These are phyloP conservation scores for Cetoscarus ocellatus DNA, from an alignment of 2,797 vertebrate species.

Conservation along the genomic window DNA sequence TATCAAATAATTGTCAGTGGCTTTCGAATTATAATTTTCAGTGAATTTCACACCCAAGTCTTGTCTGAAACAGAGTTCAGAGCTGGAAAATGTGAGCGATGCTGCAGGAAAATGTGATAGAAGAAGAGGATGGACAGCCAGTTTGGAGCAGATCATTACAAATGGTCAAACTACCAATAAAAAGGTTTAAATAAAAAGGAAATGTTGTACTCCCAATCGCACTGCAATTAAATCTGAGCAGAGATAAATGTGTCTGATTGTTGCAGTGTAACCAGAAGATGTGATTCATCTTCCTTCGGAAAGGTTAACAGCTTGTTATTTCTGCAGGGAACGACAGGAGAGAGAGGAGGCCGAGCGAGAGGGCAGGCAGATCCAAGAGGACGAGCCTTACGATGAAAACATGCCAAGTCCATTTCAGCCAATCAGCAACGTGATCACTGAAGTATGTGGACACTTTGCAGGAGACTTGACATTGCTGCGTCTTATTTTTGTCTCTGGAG, in stretches of 20 bases:
- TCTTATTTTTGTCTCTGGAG: not conserved
- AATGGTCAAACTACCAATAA: too few relatives aligned
- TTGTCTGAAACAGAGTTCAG: too few relatives aligned
- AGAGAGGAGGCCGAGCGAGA: conserved; percentile 84
- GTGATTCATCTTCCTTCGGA: not conserved
- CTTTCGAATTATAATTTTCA: too few relatives aligned
- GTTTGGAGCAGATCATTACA: not conserved
- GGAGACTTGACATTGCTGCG: not conserved
- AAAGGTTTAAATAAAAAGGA: too few relatives aligned
- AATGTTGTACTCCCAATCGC: not conserved
- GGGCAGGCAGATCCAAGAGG: conserved; percentile 74
- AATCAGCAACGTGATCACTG: conserved; percentile 86
- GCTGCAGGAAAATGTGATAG: not conserved
- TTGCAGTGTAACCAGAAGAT: not conserved
- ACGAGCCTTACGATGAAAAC: conserved; percentile 79
- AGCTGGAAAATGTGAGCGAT: not conserved
- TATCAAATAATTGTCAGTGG: too few relatives aligned
- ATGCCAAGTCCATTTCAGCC: conserved; percentile 91
- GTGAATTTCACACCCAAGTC: too few relatives aligned
- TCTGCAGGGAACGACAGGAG: conserved; percentile 83
- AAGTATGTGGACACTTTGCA: conserved; percentile 76
- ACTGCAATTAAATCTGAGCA: conserved; percentile 18
- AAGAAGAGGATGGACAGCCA: not conserved
- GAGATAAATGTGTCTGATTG: conserved; percentile 2
- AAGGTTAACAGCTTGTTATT: conserved; percentile 14